Evolutionary conservation across 2,113 vertebrate species (phyloP), one percentile per base, ranked within the genome.

Genomic region (Psammodynastes pulverulentus): DNA sequence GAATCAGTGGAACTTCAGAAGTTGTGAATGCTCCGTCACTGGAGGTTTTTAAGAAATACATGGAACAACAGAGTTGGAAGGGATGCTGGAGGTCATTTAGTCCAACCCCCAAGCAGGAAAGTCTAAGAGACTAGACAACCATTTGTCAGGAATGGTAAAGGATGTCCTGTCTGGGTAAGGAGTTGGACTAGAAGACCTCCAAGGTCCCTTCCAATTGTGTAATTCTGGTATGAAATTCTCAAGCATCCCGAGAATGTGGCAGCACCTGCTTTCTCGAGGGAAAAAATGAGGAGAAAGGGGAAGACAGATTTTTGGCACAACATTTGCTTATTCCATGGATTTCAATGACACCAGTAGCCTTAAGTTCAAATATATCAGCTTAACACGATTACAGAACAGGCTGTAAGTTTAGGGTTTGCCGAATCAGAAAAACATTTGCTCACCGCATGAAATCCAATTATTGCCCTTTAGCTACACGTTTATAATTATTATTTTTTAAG

Each of bases 381-480:
- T 29, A 46, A 48, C 4, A 29, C 26, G 34, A 34, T 48, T 52
- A 24, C 49, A 54, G 67, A 88, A 29, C 62, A 92, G 49, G 17
- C 21, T 19, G 23, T 5, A 48, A 56, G 26, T 29, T 26, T 89
- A 88, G n/a, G 26, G 51, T 84, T 91, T 93, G 51, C 43, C 12
- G 49, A 93, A 94, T 88, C 95, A 95, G 92, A 90, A 96, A 96
- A 95, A 94, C 92, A 94, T 89, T 89, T 72, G 43, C 53, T 96
- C 62, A 95, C 56, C 1, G 21, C 91, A 84, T 95, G 94, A 96
- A 95, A 96, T 91, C 89, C 89, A 84, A 34, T 48, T 88, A 53
- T 23, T 79, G 62, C 17, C 56, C 9, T 24, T 87, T 79, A 34
- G 39, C 51, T 84, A 23, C 43, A 54, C 39, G 1, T 12, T 52